These are phyloP conservation scores for Trisateles emortualis DNA, from an alignment of 2,888 invertebrate genomes.

Conservation along the genomic window DNA sequence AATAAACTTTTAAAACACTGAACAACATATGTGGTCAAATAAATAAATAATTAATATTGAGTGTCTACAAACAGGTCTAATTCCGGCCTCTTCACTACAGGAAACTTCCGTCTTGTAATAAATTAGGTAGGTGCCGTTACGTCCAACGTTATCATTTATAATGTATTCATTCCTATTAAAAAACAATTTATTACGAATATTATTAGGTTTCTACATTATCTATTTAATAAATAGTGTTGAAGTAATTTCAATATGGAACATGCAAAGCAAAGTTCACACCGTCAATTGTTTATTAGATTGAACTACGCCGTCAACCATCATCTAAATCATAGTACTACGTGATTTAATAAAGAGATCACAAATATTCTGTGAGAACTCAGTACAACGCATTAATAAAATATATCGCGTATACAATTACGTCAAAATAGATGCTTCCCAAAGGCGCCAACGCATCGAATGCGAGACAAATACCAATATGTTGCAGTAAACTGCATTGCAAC, in stretches of 20 bases:
- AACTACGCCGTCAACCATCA: constrained; percentile 18
- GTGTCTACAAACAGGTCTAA: no score
- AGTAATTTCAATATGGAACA: not conserved
- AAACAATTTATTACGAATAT: not conserved
- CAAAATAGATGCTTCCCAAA: constrained; percentile 58
- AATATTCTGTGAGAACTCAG: constrained; percentile 59
- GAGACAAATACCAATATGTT: constrained; percentile 68
- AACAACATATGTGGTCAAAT: no score
- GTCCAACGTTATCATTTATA: not conserved
- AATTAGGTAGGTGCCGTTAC: not conserved
- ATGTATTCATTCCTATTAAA: constrained; percentile 2
- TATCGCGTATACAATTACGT: constrained; percentile 63
- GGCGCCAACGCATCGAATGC: constrained; percentile 70
- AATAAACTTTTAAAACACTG: no score
- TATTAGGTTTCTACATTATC: no score
- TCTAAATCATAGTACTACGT: constrained; percentile 43
- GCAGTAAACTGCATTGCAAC: constrained; percentile 55
- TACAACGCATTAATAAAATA: constrained; percentile 66
- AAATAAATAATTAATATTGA: not conserved
- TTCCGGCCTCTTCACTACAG: not conserved
- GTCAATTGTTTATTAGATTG: constrained; percentile 18
- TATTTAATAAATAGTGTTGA: not conserved
- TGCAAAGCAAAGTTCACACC: constrained; percentile 1
- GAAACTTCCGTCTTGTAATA: not conserved
- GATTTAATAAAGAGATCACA: constrained; percentile 37